These are phyloP conservation scores for Diplodus sargus DNA, from an alignment of 2,797 vertebrate species.

Conservation along the genomic window DNA sequence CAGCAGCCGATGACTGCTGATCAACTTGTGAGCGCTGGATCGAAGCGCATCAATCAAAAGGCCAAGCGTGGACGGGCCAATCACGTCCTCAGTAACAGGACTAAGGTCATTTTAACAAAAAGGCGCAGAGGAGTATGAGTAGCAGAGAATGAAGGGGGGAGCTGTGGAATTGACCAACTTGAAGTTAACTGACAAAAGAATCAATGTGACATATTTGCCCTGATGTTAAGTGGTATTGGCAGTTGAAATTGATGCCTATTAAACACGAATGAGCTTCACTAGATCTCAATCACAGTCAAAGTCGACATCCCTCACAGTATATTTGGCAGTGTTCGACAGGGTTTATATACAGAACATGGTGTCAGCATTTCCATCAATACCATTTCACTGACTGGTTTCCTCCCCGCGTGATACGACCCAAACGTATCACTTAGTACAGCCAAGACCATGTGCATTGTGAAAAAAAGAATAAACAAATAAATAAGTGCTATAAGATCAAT, in stretches of 20 bases:
- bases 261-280: neutral
- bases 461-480: neutral
- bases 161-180: neutral
- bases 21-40: slow-evolving; percentile 29
- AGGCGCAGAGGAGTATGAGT: neutral
- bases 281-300: slow-evolving; percentile 8
- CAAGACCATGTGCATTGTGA: neutral
- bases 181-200: slow-evolving; percentile 23
- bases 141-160: neutral
- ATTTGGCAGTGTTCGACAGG: neutral
- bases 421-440: neutral
- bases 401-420: neutral
- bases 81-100: neutral
- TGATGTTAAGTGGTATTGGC: slow-evolving; percentile 27
- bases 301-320: neutral
- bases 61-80: neutral
- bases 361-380: slow-evolving; percentile 3
- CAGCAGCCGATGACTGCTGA: slow-evolving; percentile 9
- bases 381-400: neutral
- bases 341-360: neutral
- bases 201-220: slow-evolving; percentile 13
- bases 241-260: slow-evolving; percentile 1
- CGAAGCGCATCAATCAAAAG: slow-evolving; percentile 29
- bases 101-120: neutral
- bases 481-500: too few relatives aligned